Percentiles rank a stretch among this genome's conserved stretches.
phyloP scores from a whole-genome alignment of 2,888 invertebrate species.

The Cerastoderma edule region DNA sequence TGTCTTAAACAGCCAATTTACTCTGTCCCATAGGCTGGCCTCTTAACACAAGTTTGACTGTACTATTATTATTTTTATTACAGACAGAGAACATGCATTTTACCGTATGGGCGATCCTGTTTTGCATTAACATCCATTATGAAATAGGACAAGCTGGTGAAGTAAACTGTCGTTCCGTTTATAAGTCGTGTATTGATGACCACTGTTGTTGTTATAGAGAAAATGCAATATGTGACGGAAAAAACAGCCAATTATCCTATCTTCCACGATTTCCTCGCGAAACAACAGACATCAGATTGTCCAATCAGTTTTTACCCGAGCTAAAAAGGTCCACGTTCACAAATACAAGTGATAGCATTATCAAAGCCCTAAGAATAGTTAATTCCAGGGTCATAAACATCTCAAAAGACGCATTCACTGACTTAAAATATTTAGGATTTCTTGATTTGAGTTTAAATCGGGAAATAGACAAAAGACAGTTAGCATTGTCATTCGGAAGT shows the following conservation, averaged over 20 bases:
- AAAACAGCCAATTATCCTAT: background rate
- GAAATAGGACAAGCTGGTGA: too few species aligned
- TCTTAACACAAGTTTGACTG: too few species aligned
- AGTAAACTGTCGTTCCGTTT: background rate
- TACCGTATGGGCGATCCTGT: too few species aligned
- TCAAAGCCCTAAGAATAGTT: background rate
- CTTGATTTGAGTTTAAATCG: slow-evolving; percentile 1
- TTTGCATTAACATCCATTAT: too few species aligned
- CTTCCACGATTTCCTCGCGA: background rate
- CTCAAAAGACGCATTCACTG: slow-evolving; percentile 2
- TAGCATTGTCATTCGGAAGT: slow-evolving; percentile 3
- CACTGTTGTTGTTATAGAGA: background rate
- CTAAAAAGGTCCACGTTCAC: background rate
- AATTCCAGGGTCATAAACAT: background rate
- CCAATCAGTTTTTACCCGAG: background rate
- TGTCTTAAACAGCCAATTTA: too few species aligned
- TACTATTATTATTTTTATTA: too few species aligned
- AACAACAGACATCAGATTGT: background rate
- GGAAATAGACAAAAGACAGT: slow-evolving; percentile 6
- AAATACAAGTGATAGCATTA: background rate
- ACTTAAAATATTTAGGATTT: background rate
- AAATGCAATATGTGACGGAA: background rate
- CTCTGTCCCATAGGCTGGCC: too few species aligned
- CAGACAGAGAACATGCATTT: too few species aligned
- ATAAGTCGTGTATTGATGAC: background rate